Evolutionary conservation across 2,113 vertebrate species (phyloP).

Genomic region (Neopipo cinnamomea): DNA sequence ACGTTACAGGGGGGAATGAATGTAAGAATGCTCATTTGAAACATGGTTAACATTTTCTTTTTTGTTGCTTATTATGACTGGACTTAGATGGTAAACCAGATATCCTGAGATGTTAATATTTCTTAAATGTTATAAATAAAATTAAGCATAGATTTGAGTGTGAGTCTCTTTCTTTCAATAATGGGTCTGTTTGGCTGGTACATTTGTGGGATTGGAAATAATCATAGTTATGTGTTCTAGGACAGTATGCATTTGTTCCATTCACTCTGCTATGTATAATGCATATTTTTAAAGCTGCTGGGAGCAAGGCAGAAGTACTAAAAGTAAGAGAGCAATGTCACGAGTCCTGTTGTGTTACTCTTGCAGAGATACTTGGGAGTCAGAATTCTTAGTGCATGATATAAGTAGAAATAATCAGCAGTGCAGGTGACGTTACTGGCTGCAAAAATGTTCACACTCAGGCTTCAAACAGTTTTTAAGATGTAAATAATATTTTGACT

Average conservation of each 20-base stretch:
- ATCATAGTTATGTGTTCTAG: neutral
- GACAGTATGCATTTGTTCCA: neutral
- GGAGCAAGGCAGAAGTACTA: neutral
- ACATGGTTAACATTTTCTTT: slow-evolving; percentile 73
- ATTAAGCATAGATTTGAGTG: slow-evolving; percentile 66
- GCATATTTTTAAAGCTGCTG: neutral
- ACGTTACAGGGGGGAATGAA: slow-evolving; percentile 54
- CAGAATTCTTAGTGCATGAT: neutral
- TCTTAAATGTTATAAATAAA: slow-evolving; percentile 82
- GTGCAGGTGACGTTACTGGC: neutral
- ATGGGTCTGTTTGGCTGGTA: neutral
- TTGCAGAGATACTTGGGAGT: neutral
- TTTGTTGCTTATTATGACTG: slow-evolving; percentile 81
- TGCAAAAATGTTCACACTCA: neutral
- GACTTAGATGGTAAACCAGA: slow-evolving; percentile 74
- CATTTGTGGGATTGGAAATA: neutral
- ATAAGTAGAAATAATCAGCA: neutral
- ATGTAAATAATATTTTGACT: neutral
- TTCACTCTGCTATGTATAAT: neutral
- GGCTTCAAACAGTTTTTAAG: neutral
- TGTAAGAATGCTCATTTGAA: slow-evolving; percentile 77
- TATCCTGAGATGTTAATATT: slow-evolving; percentile 80
- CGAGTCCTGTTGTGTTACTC: neutral
- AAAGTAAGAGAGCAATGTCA: neutral
- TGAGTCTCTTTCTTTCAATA: slow-evolving; percentile 67